Evolutionary conservation across 1,140 invertebrate species (phyloP).

Genomic region (Drosophila kikkawai): DNA sequence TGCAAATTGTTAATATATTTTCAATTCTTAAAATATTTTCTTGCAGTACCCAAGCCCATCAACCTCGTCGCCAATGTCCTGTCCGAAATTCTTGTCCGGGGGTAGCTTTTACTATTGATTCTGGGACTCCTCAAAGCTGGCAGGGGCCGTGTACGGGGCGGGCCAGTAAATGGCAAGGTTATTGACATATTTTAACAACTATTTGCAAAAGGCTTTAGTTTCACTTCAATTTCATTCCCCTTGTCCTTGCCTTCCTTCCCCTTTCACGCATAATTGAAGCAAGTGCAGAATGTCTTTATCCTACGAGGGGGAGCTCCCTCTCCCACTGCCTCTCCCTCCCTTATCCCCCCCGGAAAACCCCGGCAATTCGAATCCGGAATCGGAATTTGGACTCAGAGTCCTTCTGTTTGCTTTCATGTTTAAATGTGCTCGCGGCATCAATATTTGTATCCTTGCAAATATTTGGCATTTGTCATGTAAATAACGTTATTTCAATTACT

Average conservation of each 20-base stretch:
- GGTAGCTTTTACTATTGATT: conserved; percentile 66
- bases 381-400: conserved; percentile 11
- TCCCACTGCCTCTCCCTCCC: too few species aligned
- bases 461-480: conserved; percentile 79
- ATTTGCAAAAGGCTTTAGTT: conserved; percentile 82
- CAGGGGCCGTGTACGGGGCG: neutral
- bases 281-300: conserved; percentile 80
- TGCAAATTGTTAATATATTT: neutral
- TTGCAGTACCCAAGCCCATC: conserved; percentile 17
- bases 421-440: conserved; percentile 76
- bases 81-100: conserved; percentile 61
- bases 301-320: neutral
- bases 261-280: conserved; percentile 73
- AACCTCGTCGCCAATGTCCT: conserved; percentile 45
- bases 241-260: conserved; percentile 1
- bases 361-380: conserved; percentile 8
- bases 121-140: conserved; percentile 9
- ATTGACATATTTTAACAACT: conserved; percentile 83
- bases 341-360: neutral
- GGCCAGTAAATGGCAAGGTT: conserved; percentile 68
- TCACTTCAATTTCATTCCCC: conserved; percentile 73
- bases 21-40: neutral
- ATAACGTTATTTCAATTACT: conserved; percentile 80
- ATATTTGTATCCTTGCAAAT: conserved; percentile 77
- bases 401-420: conserved; percentile 64